Evolutionary conservation across 2,113 vertebrate genomes (phyloP).

Genomic region (Campylomormyrus tamandua): DNA sequence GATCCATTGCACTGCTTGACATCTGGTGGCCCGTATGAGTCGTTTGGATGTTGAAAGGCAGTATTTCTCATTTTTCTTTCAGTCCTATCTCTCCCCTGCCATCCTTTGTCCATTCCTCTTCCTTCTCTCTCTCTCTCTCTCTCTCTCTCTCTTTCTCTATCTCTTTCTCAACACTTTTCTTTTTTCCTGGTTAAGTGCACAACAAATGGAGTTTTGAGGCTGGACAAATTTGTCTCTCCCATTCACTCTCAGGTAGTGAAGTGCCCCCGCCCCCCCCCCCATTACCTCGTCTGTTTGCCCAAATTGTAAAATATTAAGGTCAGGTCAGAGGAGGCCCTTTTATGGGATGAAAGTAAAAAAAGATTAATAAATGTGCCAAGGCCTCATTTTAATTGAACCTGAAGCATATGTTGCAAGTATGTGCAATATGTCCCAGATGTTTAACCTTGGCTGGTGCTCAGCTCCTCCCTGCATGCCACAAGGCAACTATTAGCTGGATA

Average conservation of each 20-base stretch:
- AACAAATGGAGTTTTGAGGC: slow-evolving; percentile 60
- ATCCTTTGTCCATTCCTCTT: slow-evolving; percentile 12
- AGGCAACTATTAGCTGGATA: slow-evolving; percentile 93
- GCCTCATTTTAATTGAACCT: slow-evolving; percentile 94
- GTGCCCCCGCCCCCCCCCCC: slow-evolving; percentile 56
- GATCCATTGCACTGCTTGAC: slow-evolving; percentile 54
- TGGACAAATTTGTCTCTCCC: slow-evolving; percentile 63
- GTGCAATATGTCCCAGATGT: slow-evolving; percentile 92
- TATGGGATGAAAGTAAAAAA: slow-evolving; percentile 65
- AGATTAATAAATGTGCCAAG: slow-evolving; percentile 96
- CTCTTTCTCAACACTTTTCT: slow-evolving; percentile 4
- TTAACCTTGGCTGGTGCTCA: slow-evolving; percentile 63
- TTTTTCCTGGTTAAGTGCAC: slow-evolving; percentile 53
- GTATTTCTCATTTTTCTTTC: slow-evolving; percentile 44
- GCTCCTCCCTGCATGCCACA: slow-evolving; percentile 68
- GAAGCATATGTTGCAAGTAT: slow-evolving; percentile 90
- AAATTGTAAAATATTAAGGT: slow-evolving; percentile 66
- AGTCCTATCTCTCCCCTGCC: slow-evolving; percentile 39
- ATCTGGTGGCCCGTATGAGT: slow-evolving; percentile 59
- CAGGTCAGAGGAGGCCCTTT: slow-evolving; percentile 67
- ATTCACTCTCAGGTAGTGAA: slow-evolving; percentile 47
- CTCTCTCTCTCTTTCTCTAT: neutral
- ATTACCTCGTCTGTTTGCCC: slow-evolving; percentile 65
- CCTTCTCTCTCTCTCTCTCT: neutral
- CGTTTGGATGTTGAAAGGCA: slow-evolving; percentile 54